Evolutionary conservation across 2,797 vertebrate genomes (phyloP).

Genomic region (Lagocephalus sceleratus): DNA sequence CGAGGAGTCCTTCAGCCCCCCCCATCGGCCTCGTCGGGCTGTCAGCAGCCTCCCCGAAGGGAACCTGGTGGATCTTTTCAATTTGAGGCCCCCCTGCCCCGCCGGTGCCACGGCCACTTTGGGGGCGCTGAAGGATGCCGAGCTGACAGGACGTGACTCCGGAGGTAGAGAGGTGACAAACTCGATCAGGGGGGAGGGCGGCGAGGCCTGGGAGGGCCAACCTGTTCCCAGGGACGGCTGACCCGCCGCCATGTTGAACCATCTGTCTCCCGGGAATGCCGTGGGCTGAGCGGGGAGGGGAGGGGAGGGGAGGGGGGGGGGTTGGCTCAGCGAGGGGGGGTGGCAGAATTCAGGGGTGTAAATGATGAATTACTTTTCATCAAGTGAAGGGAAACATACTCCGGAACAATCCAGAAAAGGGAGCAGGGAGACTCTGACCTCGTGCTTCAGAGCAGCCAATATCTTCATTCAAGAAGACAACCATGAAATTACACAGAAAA

Average conservation of each 20-base stretch:
- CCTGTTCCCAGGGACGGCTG: slow-evolving; percentile 85
- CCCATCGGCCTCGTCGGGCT: slow-evolving; percentile 77
- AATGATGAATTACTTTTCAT: slow-evolving; percentile 99
- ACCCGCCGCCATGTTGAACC: slow-evolving; percentile 86
- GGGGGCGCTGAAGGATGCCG: slow-evolving; percentile 90
- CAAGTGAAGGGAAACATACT: slow-evolving; percentile 98
- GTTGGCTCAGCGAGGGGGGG: slow-evolving; percentile 23
- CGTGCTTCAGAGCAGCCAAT: slow-evolving; percentile 99
- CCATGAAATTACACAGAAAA: slow-evolving; percentile 99
- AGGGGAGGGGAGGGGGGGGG: slow-evolving; percentile 67
- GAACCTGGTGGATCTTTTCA: slow-evolving; percentile 91
- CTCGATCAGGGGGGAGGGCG: slow-evolving; percentile 84
- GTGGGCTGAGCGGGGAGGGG: slow-evolving; percentile 78
- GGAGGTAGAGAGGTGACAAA: slow-evolving; percentile 99
- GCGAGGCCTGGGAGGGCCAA: slow-evolving; percentile 81
- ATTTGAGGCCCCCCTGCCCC: slow-evolving; percentile 97
- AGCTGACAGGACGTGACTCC: slow-evolving; percentile 94
- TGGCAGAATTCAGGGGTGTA: slow-evolving; percentile 99
- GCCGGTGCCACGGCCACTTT: slow-evolving; percentile 93
- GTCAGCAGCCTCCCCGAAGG: slow-evolving; percentile 89
- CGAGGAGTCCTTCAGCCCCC: slow-evolving; percentile 84
- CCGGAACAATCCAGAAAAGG: slow-evolving; percentile 98
- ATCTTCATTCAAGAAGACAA: slow-evolving; percentile 99
- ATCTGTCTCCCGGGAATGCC: slow-evolving; percentile 88
- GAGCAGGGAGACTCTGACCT: slow-evolving; percentile 99